Percentiles rank a stretch among this genome's conserved stretches.
Conservation (phyloP, 2,113 vertebrate genomes). For the Artemisiospiza belli region DNA sequence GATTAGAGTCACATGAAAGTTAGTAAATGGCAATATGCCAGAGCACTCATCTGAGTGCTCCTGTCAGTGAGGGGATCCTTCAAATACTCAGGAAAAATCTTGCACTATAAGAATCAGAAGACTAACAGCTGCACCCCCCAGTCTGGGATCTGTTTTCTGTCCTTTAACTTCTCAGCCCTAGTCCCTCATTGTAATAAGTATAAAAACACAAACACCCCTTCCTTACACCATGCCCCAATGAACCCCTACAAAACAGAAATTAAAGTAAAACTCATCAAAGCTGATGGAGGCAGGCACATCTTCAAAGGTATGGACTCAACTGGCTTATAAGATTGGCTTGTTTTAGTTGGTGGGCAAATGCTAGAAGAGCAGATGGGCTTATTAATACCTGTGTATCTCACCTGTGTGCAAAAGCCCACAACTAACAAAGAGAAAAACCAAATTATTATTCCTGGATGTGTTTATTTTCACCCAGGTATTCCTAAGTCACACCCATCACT, state of each 20-base stretch:
- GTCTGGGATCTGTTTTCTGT: not conserved
- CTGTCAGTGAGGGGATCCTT: not conserved
- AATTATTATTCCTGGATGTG: not conserved
- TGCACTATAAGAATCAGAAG: not conserved
- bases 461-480: not conserved
- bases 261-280: not conserved
- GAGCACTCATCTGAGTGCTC: not conserved
- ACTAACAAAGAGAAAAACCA: not conserved
- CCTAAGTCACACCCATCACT: not conserved
- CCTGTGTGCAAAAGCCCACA: not conserved
- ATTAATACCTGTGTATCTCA: not conserved
- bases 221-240: not conserved
- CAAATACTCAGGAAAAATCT: not conserved
- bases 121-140: not conserved
- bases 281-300: not conserved
- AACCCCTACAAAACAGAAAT: not conserved
- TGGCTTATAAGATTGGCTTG: not conserved
- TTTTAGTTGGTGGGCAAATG: not conserved
- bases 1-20: not conserved
- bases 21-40: not conserved
- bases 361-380: not conserved
- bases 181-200: not conserved
- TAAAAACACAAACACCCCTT: fast-evolving
- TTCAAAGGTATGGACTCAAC: not conserved
- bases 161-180: not conserved